Evolutionary conservation across 2,888 invertebrate species (phyloP).

Genomic region (Camptogramma bilineatum): DNA sequence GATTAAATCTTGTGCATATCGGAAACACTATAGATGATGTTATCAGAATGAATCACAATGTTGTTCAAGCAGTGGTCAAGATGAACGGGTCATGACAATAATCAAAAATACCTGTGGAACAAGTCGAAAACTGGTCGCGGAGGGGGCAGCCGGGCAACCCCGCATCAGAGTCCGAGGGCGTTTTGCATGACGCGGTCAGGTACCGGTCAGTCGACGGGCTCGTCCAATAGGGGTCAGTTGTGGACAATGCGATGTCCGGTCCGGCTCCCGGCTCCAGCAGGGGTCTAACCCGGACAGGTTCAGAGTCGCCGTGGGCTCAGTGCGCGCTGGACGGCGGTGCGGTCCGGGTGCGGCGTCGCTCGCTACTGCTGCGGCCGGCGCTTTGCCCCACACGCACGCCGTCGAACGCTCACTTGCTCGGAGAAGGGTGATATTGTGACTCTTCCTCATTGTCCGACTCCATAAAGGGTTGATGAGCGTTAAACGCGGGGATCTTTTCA

Average conservation of each 20-base stretch:
- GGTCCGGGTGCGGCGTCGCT: conserved; percentile 77
- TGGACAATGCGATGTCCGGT: conserved; percentile 74
- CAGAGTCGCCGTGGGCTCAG: conserved; percentile 47
- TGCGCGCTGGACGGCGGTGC: conserved; percentile 72
- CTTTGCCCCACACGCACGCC: conserved; percentile 61
- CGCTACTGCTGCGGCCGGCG: conserved; percentile 73
- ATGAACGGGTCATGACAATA: conserved; percentile 52
- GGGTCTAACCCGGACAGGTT: conserved; percentile 65
- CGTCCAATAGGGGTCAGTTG: conserved; percentile 76
- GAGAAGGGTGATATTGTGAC: conserved; percentile 80
- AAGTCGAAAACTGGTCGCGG: conserved; percentile 68
- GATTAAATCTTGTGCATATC: conserved; percentile 30
- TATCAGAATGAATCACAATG: conserved; percentile 55
- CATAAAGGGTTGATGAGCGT: conserved; percentile 71
- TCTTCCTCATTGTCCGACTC: conserved; percentile 71
- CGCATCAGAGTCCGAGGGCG: conserved; percentile 74
- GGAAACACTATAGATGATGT: conserved; percentile 43
- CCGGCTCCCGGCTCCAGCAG: conserved; percentile 54
- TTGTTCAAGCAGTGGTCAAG: conserved; percentile 54
- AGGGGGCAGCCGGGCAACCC: conserved; percentile 75
- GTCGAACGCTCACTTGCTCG: conserved; percentile 60
- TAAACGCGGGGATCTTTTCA: conserved; percentile 53
- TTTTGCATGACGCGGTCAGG: conserved; percentile 74
- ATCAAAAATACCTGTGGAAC: conserved; percentile 78
- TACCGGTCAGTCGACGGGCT: conserved; percentile 71